phyloP scores from a whole-genome alignment of 1,140 invertebrate species.

The Solenopsis fugax region DNA sequence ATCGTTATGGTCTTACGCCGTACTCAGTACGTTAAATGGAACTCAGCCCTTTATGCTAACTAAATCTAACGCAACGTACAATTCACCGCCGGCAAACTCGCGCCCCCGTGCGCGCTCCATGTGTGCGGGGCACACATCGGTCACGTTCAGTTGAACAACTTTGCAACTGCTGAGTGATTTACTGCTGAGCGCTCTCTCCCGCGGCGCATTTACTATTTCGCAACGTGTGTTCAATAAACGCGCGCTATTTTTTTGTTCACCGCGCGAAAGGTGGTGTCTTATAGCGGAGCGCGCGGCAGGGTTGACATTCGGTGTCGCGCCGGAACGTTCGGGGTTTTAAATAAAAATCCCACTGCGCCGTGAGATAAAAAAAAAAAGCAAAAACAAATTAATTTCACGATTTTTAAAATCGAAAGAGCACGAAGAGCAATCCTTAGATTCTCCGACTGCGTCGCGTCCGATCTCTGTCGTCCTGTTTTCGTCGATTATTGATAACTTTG shows the following conservation, averaged over 20 bases:
- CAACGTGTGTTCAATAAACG: constrained; percentile 55
- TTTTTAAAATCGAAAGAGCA: constrained; percentile 6
- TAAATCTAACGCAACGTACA: constrained; percentile 66
- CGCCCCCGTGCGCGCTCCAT: not conserved
- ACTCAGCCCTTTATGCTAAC: constrained; percentile 64
- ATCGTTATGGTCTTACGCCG: constrained; percentile 61
- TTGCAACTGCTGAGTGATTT: constrained; percentile 65
- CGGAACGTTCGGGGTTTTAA: not conserved
- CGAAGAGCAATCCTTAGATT: not conserved
- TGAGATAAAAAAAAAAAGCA: not conserved
- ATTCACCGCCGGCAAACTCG: constrained; percentile 43
- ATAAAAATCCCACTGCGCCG: not conserved
- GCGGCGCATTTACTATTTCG: constrained; percentile 63
- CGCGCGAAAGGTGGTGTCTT: constrained; percentile 17
- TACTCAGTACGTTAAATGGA: constrained; percentile 63
- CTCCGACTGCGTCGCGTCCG: not conserved
- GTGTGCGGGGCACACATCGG: constrained; percentile 59
- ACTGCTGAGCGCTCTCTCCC: constrained; percentile 53
- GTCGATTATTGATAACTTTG: constrained; percentile 10
- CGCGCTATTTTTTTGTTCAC: constrained; percentile 38
- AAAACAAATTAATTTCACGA: not conserved
- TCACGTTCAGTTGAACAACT: constrained; percentile 66
- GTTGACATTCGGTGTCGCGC: constrained; percentile 18
- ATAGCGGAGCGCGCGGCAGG: not conserved
- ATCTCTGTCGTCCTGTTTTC: not conserved